phyloP scores from a whole-genome alignment of 2,797 vertebrate genomes.

The Pseudochromis fuscus region DNA sequence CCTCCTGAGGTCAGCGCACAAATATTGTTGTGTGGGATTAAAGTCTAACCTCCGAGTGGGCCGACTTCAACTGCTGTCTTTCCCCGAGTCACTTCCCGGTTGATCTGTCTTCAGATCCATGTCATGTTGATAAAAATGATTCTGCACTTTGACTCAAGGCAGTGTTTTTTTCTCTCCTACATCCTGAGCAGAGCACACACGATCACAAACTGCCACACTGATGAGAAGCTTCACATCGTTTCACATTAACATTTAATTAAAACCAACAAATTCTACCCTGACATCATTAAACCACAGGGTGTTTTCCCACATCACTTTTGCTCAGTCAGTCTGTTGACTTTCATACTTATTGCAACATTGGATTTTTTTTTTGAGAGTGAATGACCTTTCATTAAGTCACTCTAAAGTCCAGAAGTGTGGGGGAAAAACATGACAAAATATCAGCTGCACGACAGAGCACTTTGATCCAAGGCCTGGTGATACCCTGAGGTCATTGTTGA shows the following conservation, averaged over 20 bases:
- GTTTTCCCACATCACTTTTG: slow-evolving; percentile 46
- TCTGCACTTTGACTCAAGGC: slow-evolving; percentile 8
- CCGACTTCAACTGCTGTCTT: slow-evolving; percentile 12
- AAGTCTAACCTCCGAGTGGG: slow-evolving; percentile 44
- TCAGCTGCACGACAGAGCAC: background rate
- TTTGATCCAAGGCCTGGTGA: background rate
- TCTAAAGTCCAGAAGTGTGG: background rate
- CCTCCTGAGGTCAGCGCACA: slow-evolving; percentile 54
- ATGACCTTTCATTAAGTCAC: background rate
- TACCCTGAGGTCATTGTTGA: slow-evolving; percentile 16
- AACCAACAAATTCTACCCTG: slow-evolving; percentile 10
- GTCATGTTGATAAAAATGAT: slow-evolving; percentile 19
- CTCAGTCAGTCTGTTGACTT: slow-evolving; percentile 25
- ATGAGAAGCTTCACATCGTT: background rate
- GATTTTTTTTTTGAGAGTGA: slow-evolving; percentile 29
- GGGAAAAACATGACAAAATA: background rate
- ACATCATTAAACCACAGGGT: slow-evolving; percentile 57
- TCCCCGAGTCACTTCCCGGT: slow-evolving; percentile 11
- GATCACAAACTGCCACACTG: background rate
- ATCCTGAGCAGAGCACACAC: background rate
- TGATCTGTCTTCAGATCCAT: slow-evolving; percentile 2
- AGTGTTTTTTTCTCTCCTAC: background rate
- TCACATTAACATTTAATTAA: slow-evolving; percentile 23
- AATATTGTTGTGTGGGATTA: slow-evolving; percentile 49
- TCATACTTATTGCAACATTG: slow-evolving; percentile 34